Evolutionary conservation across 2,888 invertebrate genomes (phyloP).

Genomic region (Rotaria socialis): DNA sequence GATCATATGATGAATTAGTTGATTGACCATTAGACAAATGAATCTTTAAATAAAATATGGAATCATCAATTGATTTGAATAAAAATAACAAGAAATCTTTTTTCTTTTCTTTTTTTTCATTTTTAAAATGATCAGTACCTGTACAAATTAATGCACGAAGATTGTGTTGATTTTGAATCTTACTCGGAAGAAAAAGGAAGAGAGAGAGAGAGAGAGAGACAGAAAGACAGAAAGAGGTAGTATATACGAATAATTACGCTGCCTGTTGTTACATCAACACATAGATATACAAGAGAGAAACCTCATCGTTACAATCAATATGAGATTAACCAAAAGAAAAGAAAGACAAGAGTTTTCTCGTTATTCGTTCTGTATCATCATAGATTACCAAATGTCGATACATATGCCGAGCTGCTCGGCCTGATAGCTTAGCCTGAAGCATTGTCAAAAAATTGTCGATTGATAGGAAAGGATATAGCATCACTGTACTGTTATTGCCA

Average conservation of each 20-base stretch:
- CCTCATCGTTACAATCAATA: neutral
- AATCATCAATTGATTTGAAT: neutral
- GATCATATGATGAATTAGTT: neutral
- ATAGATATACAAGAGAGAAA: neutral
- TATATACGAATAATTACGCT: neutral
- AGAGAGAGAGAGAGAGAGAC: neutral
- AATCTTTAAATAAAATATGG: neutral
- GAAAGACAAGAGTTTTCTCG: neutral
- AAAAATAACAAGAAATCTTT: neutral
- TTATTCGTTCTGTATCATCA: conserved; percentile 16
- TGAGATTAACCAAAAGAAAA: neutral
- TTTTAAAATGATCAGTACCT: neutral
- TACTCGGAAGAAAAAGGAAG: neutral
- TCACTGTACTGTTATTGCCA: neutral
- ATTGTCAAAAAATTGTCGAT: conserved; percentile 1
- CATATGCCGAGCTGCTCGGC: neutral
- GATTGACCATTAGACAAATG: neutral
- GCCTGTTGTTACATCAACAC: conserved; percentile 29
- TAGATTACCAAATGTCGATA: conserved; percentile 24
- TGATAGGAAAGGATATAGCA: neutral
- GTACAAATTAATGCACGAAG: neutral
- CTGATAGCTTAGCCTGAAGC: neutral
- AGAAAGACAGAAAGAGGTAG: neutral
- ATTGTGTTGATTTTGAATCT: neutral
- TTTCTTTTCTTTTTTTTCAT: too few relatives aligned